These are phyloP conservation scores for Neosilurus hyrtlii DNA, from an alignment of 2,797 vertebrate genomes.

Conservation along the genomic window DNA sequence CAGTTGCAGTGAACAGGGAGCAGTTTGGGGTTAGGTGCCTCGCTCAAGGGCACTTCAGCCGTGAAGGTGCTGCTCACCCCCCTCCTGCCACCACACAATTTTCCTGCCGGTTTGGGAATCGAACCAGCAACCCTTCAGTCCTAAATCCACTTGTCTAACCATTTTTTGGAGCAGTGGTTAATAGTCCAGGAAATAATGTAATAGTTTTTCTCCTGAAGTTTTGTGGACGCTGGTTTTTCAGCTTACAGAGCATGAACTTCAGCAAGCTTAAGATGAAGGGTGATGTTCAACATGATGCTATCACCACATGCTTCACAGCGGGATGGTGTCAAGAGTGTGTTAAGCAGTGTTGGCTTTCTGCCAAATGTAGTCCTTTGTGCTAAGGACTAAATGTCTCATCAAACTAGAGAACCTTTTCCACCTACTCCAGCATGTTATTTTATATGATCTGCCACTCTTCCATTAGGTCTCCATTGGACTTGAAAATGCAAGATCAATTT, in stretches of 20 bases:
- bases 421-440: background rate
- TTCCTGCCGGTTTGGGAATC: too few relatives aligned
- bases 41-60: too few relatives aligned
- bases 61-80: too few relatives aligned
- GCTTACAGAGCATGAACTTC: background rate
- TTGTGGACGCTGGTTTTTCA: background rate
- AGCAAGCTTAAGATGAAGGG: background rate
- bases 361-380: background rate
- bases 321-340: background rate
- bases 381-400: background rate
- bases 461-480: background rate
- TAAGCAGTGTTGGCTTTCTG: background rate
- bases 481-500: too few relatives aligned
- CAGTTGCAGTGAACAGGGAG: too few relatives aligned
- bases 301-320: background rate
- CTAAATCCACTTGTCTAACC: too few relatives aligned
- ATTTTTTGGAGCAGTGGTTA: background rate
- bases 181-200: background rate
- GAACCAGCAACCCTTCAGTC: too few relatives aligned
- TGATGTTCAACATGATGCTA: background rate
- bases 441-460: background rate
- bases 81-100: too few relatives aligned
- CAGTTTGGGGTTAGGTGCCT: too few relatives aligned
- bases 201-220: background rate
- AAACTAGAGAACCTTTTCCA: background rate